These are phyloP conservation scores for Ceratina australensis DNA, from an alignment of 1,140 invertebrate species.

Conservation along the genomic window DNA sequence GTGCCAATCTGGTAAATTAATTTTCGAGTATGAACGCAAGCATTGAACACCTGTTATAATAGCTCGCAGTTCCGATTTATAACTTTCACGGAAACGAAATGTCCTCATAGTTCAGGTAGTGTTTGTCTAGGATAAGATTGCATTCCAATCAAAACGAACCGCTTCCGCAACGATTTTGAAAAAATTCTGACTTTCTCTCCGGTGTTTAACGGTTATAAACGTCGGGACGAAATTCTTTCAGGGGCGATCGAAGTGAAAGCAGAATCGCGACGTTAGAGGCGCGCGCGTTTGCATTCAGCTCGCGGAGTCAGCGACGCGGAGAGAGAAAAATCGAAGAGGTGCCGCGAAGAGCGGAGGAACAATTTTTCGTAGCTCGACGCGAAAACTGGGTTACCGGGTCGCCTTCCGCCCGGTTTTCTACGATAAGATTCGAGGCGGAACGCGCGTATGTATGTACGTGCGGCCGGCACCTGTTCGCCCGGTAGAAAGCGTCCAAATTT, in stretches of 20 bases:
- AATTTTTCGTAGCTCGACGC: constrained; percentile 56
- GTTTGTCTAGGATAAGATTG: no score
- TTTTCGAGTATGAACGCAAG: no score
- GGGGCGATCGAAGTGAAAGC: constrained; percentile 46
- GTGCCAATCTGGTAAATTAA: no score
- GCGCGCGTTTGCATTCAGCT: constrained; percentile 36
- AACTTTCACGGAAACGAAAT: no score
- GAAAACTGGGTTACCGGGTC: constrained; percentile 61
- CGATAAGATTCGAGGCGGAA: constrained; percentile 69
- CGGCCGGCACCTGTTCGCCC: constrained; percentile 63
- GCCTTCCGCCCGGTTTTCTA: constrained; percentile 67
- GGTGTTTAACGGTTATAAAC: background rate
- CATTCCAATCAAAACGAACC: no score
- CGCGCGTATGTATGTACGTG: constrained; percentile 61
- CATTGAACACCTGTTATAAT: no score
- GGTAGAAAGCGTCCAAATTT: constrained; percentile 76
- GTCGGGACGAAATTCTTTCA: constrained; percentile 2
- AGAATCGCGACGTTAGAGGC: constrained; percentile 31
- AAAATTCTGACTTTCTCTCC: constrained; percentile 35
- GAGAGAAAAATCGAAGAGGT: constrained; percentile 43
- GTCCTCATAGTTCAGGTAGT: no score
- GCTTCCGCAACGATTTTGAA: constrained; percentile 23
- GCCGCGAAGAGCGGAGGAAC: constrained; percentile 28
- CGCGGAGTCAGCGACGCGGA: background rate
- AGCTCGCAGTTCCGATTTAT: no score